A percentile compares a stretch with the other conserved stretches of the same genome.
phyloP scores from a whole-genome alignment of 1,140 invertebrate genomes.

The Zeugodacus cucurbitae region DNA sequence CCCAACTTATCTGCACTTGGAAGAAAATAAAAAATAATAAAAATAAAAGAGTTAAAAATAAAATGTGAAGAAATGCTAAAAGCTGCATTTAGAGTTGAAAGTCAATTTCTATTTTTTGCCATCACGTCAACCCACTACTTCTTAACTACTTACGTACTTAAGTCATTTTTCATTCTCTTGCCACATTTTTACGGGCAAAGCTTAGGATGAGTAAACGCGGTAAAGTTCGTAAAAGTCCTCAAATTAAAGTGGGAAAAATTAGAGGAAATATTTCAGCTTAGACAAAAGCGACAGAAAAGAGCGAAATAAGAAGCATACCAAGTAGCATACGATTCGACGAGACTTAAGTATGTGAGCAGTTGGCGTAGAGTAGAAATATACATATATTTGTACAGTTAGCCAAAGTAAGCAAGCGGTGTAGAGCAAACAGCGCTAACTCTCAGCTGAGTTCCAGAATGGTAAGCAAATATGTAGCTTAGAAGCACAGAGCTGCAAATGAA shows the following conservation, averaged over 20 bases:
- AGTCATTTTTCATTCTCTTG: neutral
- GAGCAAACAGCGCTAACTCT: neutral
- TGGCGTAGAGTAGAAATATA: too few species aligned
- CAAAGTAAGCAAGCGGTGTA: neutral
- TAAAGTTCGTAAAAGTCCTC: slow-evolving; percentile 30
- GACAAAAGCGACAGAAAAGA: neutral
- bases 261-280: slow-evolving; percentile 31
- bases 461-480: neutral
- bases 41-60: neutral
- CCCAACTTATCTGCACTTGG: neutral
- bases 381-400: neutral
- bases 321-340: neutral
- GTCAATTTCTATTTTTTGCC: neutral
- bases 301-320: neutral
- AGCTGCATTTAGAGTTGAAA: slow-evolving; percentile 30
- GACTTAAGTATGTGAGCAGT: neutral
- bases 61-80: neutral
- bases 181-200: neutral
- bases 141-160: slow-evolving; percentile 2
- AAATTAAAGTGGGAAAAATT: slow-evolving; percentile 38
- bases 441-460: neutral
- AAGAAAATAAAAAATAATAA: neutral
- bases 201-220: neutral
- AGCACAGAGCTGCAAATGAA: neutral
- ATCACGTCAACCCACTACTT: neutral